A percentile compares a stretch with the other conserved stretches of the same genome.
phyloP scores from a whole-genome alignment of 2,888 invertebrate species.

The Caenorhabditis doughertyi region DNA sequence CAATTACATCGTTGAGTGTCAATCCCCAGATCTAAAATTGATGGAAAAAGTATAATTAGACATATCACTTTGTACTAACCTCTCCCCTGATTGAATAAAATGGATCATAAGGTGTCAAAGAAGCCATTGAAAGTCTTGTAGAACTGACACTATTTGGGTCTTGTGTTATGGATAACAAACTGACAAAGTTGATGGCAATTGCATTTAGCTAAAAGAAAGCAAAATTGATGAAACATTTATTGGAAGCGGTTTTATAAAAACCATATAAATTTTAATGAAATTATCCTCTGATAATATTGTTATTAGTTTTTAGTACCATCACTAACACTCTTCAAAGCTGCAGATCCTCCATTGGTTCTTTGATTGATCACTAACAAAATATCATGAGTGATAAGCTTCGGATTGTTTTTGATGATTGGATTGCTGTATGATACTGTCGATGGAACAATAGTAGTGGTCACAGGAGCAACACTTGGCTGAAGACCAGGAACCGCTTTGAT shows the following conservation, averaged over 20 bases:
- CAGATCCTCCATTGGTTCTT: constrained; percentile 17
- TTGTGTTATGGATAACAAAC: not conserved
- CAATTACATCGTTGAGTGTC: not conserved
- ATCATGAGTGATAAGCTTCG: constrained; percentile 42
- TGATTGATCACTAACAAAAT: constrained; percentile 40
- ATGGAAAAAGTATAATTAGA: not conserved
- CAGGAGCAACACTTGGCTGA: constrained; percentile 23
- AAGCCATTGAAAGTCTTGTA: constrained; percentile 24
- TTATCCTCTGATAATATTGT: no score
- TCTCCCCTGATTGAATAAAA: constrained; percentile 22
- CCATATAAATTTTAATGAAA: no score
- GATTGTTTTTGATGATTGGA: constrained; percentile 7
- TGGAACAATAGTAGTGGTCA: constrained; percentile 18
- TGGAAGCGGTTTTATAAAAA: no score
- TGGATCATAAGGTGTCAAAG: constrained; percentile 34
- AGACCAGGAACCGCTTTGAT: constrained; percentile 22
- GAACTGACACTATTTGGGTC: not conserved
- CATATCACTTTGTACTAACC: constrained; percentile 5
- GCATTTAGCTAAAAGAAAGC: constrained; percentile 31
- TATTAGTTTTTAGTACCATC: no score
- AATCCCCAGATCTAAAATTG: constrained; percentile 29
- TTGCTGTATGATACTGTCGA: not conserved
- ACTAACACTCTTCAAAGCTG: constrained; percentile 14
- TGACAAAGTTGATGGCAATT: constrained; percentile 32
- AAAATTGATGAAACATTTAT: no score